These are phyloP conservation scores for Archivesica marissinica DNA, from an alignment of 1,140 invertebrate species.

Conservation along the genomic window DNA sequence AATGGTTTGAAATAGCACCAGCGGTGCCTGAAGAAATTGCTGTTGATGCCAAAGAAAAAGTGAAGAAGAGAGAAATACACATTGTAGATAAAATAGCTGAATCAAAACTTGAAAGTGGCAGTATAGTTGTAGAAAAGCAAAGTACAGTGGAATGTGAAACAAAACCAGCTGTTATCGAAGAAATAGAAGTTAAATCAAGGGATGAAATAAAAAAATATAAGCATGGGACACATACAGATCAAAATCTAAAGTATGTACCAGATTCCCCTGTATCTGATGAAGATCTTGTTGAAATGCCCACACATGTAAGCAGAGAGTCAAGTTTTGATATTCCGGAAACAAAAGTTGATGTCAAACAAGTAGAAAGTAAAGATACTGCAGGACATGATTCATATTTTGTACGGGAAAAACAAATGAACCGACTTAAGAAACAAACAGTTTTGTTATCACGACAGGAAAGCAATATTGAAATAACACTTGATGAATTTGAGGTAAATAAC, in stretches of 20 bases:
- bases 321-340: constrained; percentile 29
- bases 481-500: constrained; percentile 45
- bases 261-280: constrained; percentile 54
- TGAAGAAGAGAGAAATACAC: too few relatives aligned
- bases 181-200: constrained; percentile 3
- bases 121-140: too few relatives aligned
- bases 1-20: too few relatives aligned
- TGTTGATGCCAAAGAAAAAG: too few relatives aligned
- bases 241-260: neutral
- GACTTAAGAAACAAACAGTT: constrained; percentile 50
- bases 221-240: neutral
- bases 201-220: neutral
- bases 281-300: constrained; percentile 61
- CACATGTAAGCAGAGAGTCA: constrained; percentile 46
- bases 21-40: too few relatives aligned
- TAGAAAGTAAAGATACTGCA: constrained; percentile 17
- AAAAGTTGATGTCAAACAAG: neutral
- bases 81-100: too few relatives aligned
- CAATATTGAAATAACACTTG: constrained; percentile 58
- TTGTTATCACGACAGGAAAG: constrained; percentile 54
- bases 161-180: constrained; percentile 2
- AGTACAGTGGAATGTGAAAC: constrained; percentile 22
- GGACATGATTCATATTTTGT: constrained; percentile 45
- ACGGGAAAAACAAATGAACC: neutral
- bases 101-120: too few relatives aligned